Evolutionary conservation across 2,113 vertebrate species (phyloP).

Genomic region (Mormoops blainvillei): DNA sequence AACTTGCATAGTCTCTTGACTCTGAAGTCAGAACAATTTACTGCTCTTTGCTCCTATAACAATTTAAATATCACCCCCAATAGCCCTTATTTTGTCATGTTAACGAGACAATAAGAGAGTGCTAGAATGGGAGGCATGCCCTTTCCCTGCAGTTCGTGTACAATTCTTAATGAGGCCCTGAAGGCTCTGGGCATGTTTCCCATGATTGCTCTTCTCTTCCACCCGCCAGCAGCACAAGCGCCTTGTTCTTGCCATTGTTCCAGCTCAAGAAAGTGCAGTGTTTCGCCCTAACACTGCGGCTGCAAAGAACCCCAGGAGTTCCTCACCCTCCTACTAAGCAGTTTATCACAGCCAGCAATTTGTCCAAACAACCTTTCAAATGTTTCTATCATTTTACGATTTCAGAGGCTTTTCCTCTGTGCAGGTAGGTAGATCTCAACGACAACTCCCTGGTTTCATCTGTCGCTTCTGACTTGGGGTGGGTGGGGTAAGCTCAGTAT

Average conservation of each 20-base stretch:
- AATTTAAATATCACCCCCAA: background rate
- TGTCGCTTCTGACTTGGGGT: background rate
- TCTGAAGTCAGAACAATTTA: background rate
- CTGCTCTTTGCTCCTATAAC: background rate
- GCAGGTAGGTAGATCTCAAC: background rate
- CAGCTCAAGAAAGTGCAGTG: background rate
- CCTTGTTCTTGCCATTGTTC: rapidly evolving
- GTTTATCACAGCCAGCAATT: background rate
- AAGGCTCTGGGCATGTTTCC: background rate
- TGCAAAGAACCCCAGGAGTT: background rate
- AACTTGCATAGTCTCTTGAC: background rate
- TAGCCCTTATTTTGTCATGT: background rate
- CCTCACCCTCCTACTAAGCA: background rate
- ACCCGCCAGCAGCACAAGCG: background rate
- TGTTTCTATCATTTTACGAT: background rate
- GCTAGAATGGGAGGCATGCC: background rate
- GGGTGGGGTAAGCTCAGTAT: background rate
- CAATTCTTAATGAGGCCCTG: background rate
- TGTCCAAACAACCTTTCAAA: background rate
- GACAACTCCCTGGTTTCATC: background rate
- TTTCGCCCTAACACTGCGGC: background rate
- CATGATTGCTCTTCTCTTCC: background rate
- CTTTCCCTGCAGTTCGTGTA: background rate
- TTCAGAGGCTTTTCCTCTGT: background rate
- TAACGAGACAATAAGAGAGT: background rate